A percentile compares a stretch with the other conserved stretches of the same genome.
phyloP scores from a whole-genome alignment of 1,140 invertebrate species.

The Brachionus calyciflorus region DNA sequence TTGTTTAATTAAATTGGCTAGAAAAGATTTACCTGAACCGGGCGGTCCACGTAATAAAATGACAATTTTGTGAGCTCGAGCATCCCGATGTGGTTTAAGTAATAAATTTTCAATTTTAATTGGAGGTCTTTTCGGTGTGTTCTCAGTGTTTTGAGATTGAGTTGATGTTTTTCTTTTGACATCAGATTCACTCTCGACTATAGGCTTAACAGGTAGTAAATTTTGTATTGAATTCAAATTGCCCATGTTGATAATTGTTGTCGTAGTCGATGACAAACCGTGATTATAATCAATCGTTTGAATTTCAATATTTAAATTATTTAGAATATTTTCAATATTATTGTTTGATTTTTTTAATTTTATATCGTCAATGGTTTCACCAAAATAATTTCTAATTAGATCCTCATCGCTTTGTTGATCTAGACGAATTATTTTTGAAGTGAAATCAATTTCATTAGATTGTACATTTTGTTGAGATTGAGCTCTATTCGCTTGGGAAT shows the following conservation, averaged over 20 bases:
- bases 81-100: background rate
- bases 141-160: background rate
- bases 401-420: background rate
- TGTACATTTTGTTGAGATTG: too few species aligned
- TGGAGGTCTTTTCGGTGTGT: background rate
- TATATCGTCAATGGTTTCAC: background rate
- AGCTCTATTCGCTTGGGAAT: too few species aligned
- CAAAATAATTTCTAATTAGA: background rate
- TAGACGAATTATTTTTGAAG: background rate
- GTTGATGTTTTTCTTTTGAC: too few species aligned
- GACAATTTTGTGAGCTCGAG: conserved; percentile 17
- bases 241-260: background rate
- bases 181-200: background rate
- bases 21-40: conserved; percentile 40
- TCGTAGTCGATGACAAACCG: conserved; percentile 13
- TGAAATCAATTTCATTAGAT: background rate
- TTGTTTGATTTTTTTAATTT: background rate
- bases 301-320: background rate
- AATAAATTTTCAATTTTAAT: conserved; percentile 38
- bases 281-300: conserved; percentile 1
- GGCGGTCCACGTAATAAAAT: conserved; percentile 39
- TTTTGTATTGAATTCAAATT: background rate
- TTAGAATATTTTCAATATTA: too few species aligned
- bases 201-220: background rate
- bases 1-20: conserved; percentile 44